phyloP scores from a whole-genome alignment of 2,888 invertebrate species.

The Melinaea menophilus region DNA sequence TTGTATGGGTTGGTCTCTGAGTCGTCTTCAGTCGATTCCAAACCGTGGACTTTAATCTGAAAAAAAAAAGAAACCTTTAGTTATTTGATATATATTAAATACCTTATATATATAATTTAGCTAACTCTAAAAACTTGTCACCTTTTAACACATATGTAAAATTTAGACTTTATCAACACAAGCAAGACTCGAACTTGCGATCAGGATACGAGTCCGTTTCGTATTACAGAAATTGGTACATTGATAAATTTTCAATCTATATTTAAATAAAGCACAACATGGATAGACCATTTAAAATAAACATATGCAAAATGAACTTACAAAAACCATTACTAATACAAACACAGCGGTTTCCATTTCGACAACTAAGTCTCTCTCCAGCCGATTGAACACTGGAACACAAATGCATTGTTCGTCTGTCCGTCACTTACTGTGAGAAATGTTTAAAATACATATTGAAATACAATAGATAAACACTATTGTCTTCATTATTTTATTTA shows the following conservation, averaged over 20 bases:
- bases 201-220: too few relatives aligned
- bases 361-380: constrained; percentile 30
- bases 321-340: constrained; percentile 36
- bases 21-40: constrained; percentile 43
- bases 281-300: too few relatives aligned
- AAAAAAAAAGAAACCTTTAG: constrained; percentile 20
- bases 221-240: too few relatives aligned
- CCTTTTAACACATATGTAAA: too few relatives aligned
- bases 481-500: constrained; percentile 3
- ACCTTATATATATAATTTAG: too few relatives aligned
- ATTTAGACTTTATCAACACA: too few relatives aligned
- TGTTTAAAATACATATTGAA: constrained; percentile 34
- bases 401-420: constrained; percentile 34
- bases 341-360: constrained; percentile 40
- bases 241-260: too few relatives aligned
- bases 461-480: constrained; percentile 25
- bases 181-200: too few relatives aligned
- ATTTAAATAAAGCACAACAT: too few relatives aligned
- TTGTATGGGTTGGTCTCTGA: constrained; percentile 27
- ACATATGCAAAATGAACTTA: constrained; percentile 18
- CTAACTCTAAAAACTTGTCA: too few relatives aligned
- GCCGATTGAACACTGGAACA: constrained; percentile 33
- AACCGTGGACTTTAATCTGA: constrained; percentile 39
- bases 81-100: neutral
- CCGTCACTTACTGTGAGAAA: constrained; percentile 33